Base-by-base conservation (phyloP, 2,888 invertebrate genomes). In the Pinctada fucata region DNA sequence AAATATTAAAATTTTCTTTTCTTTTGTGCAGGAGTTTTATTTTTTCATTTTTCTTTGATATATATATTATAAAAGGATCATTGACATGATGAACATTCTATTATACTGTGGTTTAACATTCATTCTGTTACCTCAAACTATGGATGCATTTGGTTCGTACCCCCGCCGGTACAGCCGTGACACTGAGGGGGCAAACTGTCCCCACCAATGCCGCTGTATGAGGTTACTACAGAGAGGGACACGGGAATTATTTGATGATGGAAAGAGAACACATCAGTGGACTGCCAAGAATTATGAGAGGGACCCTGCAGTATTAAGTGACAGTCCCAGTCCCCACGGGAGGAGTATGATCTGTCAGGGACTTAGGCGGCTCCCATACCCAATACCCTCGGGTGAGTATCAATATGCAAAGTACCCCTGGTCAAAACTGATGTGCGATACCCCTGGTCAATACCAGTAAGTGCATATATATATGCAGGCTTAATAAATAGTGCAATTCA, bases 311-410 rank as follows among this genome's bases (percentile, higher is more conserved):
- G 64, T 72, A n/a, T n/a, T 72, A 48, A 67, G 76, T n/a, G 76
- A 77, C 72, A 63, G 63, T 16, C 76, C 76, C 6, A 52, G 63
- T 8, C 16, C 63, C 3, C 3, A 64, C n/a, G 80, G 80, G 31
- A 13, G 80, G 31, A 80, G 75, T 10, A 80, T 80, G 80, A 75
- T 80, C 13, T 80, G 80, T 45, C 80, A 80, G 68, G 80, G 80
- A 3, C 67, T 80, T 5, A 66, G 80, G 3, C 67, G 75, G 8
- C 69, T 80, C 5, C 80, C 80, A 3, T 48, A 68, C 50, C 80
- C 80, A 1, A 51, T 80, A 10, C 80, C 80, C 45, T 45, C 67
- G 68, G 80, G 80, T 80, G 75, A 76, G 69, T 71, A 3, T 13
- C 16, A 73, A 50, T 63, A 31, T 31, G 31, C 31, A 1, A 31